phyloP scores from a whole-genome alignment of 2,888 invertebrate species.

The Drosophila anomelani region DNA sequence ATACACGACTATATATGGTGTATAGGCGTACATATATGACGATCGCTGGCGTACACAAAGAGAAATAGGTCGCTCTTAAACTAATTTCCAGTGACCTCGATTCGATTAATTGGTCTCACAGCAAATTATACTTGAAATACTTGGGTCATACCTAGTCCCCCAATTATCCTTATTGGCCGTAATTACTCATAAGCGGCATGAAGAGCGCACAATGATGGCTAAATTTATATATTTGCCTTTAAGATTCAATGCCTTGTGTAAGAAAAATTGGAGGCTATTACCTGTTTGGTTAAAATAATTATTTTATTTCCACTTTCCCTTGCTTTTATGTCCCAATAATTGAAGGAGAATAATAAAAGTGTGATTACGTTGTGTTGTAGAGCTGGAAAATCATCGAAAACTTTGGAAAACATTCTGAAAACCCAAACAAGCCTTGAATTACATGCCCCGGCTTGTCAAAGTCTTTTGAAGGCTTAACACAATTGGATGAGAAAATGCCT shows the following conservation, averaged over 20 bases:
- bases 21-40: neutral
- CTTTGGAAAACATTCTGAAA: neutral
- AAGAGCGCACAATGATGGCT: neutral
- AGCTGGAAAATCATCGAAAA: neutral
- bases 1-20: neutral
- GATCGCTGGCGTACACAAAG: conserved; percentile 23
- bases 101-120: conserved; percentile 22
- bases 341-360: too few relatives aligned
- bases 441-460: neutral
- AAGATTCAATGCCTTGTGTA: neutral
- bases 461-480: neutral
- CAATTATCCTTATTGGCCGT: conserved; percentile 10
- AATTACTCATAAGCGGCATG: neutral
- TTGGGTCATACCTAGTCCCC: conserved; percentile 1
- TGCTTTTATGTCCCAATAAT: too few relatives aligned
- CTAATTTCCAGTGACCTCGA: conserved; percentile 24
- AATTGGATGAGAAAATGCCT: neutral
- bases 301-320: neutral
- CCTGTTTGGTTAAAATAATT: neutral
- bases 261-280: neutral
- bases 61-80: conserved; percentile 30
- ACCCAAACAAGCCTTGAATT: neutral
- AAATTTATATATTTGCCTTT: neutral
- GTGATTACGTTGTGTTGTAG: too few relatives aligned
- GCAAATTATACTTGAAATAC: conserved; percentile 9